Base-by-base conservation (phyloP, 2,113 vertebrate species). In the Oreochromis tanganicae region DNA sequence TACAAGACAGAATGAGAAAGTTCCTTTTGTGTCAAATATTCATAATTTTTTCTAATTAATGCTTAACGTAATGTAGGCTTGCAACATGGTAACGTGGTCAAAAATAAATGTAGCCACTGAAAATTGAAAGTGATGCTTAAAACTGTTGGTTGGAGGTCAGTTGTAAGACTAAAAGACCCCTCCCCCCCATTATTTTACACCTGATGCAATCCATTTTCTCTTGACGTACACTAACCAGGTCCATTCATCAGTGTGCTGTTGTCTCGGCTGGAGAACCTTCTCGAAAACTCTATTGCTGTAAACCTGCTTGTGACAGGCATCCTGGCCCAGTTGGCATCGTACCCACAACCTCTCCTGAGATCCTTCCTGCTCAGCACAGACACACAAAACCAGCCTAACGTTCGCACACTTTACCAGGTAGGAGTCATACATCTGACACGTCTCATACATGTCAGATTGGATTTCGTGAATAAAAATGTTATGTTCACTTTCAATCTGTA, bases 181-280 rank as follows among this genome's bases (percentile, higher is more conserved):
- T 0, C 3, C 7, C 57, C 29, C 16, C 19, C 7, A 9, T 29
- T 32, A n/a, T 32, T 82, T 32, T 36, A n/a, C 19, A 32, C 41
- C n/a, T 19, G 21, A 82, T 32, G 1, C 7, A 46, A 14, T 48
- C 14, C 1, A 80, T 36, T 34, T 80, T 55, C 14, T 54, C 46
- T 41, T 38, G 10, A 27, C 34, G 98, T 85, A 17, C 19, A 12
- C 54, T 56, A 14, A 86, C 63, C 94, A 99, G 98, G 98, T 43
- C 98, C 98, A 0, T 99, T 99, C 93, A 97, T 99, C 95, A 99
- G 98, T 0, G 98, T 99, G 80, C 96, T 99, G 84, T 90, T 99
- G 83, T 99, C 98, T 0, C 97, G 99, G 57, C 96, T 99, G 93
- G 98, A 99, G 96, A 99, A 99, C 93, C 98, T 99, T 95, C 95